Percentiles rank a stretch among this genome's conserved stretches.
These are phyloP conservation scores for Cyaniris semiargus DNA, from an alignment of 2,888 invertebrate genomes.

Conservation along the genomic window DNA sequence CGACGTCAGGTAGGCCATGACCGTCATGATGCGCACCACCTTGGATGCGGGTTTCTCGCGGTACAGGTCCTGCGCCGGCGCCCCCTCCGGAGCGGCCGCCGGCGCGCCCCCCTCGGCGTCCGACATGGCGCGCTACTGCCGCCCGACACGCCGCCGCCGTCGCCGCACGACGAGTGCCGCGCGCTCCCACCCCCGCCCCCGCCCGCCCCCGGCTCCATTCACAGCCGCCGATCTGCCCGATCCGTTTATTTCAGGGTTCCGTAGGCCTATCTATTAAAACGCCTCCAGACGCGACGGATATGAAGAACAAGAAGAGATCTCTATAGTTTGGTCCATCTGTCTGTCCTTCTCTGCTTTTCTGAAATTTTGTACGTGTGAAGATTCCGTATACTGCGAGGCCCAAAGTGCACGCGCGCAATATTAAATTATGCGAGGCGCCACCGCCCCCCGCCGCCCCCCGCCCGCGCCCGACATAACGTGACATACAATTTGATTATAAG, in stretches of 20 bases:
- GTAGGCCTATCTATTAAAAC: not conserved
- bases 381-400: not conserved
- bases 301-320: not conserved
- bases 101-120: constrained; percentile 60
- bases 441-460: constrained; percentile 24
- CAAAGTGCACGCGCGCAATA: constrained; percentile 33
- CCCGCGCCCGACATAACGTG: constrained; percentile 41
- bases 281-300: not conserved
- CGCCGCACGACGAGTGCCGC: constrained; percentile 9
- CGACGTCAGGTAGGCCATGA: constrained; percentile 89
- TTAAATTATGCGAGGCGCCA: constrained; percentile 38
- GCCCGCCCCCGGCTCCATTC: constrained; percentile 34
- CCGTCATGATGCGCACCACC: constrained; percentile 85
- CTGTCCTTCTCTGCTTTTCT: not conserved
- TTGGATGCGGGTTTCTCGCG: constrained; percentile 70
- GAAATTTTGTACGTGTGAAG: constrained; percentile 45
- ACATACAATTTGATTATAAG: constrained; percentile 44
- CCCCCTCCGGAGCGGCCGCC: constrained; percentile 58
- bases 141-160: not conserved
- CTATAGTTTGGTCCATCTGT: not conserved
- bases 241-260: constrained; percentile 16
- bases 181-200: not conserved
- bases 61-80: constrained; percentile 59
- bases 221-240: constrained; percentile 14
- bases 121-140: constrained; percentile 55